Conservation (phyloP, 2,888 invertebrate species). For the Polylopha cassiicola region DNA sequence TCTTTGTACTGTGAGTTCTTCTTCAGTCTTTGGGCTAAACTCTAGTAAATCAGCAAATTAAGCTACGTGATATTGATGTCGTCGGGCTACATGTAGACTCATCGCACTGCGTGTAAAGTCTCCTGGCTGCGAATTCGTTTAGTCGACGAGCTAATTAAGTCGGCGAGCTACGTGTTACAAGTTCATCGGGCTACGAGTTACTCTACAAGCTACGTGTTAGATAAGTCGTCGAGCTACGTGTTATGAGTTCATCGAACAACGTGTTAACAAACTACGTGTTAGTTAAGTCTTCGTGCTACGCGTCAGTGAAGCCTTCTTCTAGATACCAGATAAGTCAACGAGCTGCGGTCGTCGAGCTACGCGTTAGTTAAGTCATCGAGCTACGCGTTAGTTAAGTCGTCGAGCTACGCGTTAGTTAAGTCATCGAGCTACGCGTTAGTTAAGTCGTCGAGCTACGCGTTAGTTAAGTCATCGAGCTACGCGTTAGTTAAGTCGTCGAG, state of each 20-base stretch:
- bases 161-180: not conserved
- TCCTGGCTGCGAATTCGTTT: not conserved
- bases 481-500: not conserved
- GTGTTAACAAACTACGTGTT: not conserved
- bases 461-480: constrained; percentile 4
- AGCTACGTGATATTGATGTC: too few relatives aligned
- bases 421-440: constrained; percentile 1
- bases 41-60: too few relatives aligned
- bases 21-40: not conserved
- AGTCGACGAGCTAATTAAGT: too few relatives aligned
- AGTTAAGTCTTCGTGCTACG: not conserved
- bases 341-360: not conserved
- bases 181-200: not conserved
- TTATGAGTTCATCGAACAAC: not conserved
- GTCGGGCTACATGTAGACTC: too few relatives aligned
- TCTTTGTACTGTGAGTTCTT: constrained; percentile 1
- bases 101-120: not conserved
- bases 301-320: not conserved
- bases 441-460: not conserved
- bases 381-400: constrained; percentile 2
- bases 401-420: constrained; percentile 5
- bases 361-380: not conserved
- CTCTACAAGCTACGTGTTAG: not conserved
- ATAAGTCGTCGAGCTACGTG: not conserved
- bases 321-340: not conserved